Percentiles rank a stretch among this genome's conserved stretches.
Conservation (phyloP, 2,888 invertebrate genomes). For the Emesis russula region DNA sequence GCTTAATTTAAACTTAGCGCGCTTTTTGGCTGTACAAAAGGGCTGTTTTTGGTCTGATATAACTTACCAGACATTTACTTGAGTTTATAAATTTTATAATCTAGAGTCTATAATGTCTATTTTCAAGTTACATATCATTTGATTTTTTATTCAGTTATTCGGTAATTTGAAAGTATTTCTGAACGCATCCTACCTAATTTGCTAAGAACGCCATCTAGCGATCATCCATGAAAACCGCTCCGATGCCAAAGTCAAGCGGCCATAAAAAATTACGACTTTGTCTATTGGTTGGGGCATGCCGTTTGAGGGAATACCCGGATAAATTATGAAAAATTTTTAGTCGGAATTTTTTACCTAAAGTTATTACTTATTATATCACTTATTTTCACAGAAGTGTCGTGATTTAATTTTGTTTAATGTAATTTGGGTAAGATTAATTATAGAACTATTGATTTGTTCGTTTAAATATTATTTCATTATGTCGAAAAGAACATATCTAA, state of each 20-base stretch:
- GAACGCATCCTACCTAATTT: slow-evolving; percentile 26
- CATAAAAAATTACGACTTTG: slow-evolving; percentile 25
- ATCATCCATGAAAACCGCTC: slow-evolving; percentile 30
- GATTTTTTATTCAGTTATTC: slow-evolving; percentile 15
- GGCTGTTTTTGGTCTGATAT: slow-evolving; percentile 17
- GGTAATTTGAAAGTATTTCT: slow-evolving; percentile 20
- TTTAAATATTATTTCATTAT: no score
- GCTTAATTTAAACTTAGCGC: slow-evolving; percentile 14
- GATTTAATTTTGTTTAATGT: slow-evolving; percentile 28
- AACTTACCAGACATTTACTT: slow-evolving; percentile 27
- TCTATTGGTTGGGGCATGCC: slow-evolving; percentile 20
- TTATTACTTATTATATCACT: slow-evolving; percentile 35
- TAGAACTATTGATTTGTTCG: slow-evolving; percentile 4
- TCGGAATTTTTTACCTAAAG: slow-evolving; percentile 7
- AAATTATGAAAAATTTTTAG: slow-evolving; percentile 26
- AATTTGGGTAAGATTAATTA: slow-evolving; percentile 28
- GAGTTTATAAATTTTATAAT: slow-evolving; percentile 30
- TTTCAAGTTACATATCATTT: slow-evolving; percentile 20
- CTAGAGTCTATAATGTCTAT: slow-evolving; percentile 21
- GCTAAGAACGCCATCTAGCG: slow-evolving; percentile 29
- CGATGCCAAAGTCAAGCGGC: slow-evolving; percentile 16
- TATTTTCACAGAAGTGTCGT: slow-evolving; percentile 27
- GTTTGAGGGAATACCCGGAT: slow-evolving; percentile 19
- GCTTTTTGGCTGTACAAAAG: slow-evolving; percentile 17
- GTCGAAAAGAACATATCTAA: slow-evolving; percentile 45